These are phyloP conservation scores for Creontiades dilutus DNA, from an alignment of 2,888 invertebrate genomes.

Conservation along the genomic window DNA sequence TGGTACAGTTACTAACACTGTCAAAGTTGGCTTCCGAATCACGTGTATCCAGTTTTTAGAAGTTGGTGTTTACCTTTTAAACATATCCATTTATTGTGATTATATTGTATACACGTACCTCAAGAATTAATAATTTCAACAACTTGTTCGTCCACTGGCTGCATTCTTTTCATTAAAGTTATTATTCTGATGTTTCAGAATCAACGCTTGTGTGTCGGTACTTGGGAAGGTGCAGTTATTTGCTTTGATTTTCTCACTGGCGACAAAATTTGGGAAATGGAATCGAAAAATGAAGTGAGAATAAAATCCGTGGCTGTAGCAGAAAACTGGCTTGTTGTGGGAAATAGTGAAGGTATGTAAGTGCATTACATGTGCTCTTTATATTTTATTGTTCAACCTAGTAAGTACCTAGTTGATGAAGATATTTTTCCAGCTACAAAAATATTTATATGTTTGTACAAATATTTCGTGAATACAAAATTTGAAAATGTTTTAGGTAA, in stretches of 20 bases:
- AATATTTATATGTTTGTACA: too few species aligned
- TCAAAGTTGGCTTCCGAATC: constrained; percentile 80
- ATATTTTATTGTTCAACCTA: too few species aligned
- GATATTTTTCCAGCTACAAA: too few species aligned
- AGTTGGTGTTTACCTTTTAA: constrained; percentile 77
- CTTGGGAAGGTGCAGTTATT: constrained; percentile 86
- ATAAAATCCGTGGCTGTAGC: constrained; percentile 84
- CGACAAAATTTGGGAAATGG: constrained; percentile 78
- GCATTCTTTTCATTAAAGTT: constrained; percentile 26
- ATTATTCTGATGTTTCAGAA: constrained; percentile 78
- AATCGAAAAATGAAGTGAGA: constrained; percentile 82
- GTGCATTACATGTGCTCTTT: neutral
- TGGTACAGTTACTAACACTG: constrained; percentile 85
- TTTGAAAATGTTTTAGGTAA: too few species aligned
- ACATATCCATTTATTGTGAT: too few species aligned
- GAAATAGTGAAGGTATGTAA: constrained; percentile 86
- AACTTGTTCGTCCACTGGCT: too few species aligned
- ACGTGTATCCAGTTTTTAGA: constrained; percentile 82
- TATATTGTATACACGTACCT: too few species aligned
- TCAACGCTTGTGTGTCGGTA: constrained; percentile 84
- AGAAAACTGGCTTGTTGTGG: constrained; percentile 83
- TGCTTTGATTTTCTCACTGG: constrained; percentile 82
- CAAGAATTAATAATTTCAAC: too few species aligned
- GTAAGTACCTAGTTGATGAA: too few species aligned
- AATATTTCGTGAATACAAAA: too few species aligned